Conservation (phyloP, 2,797 vertebrate species). For the Tolypeutes matacus region DNA sequence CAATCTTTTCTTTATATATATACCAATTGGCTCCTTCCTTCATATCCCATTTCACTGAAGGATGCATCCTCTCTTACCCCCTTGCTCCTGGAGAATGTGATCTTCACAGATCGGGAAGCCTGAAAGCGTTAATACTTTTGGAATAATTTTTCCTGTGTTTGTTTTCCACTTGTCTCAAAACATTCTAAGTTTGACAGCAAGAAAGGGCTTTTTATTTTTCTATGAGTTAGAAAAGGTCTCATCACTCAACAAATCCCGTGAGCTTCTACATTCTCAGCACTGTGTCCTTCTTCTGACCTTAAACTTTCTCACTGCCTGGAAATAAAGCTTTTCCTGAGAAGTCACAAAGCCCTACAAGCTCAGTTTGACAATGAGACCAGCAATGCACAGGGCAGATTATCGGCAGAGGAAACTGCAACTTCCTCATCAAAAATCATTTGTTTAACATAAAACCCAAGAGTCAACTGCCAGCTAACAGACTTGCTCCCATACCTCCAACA, state of each 20-base stretch:
- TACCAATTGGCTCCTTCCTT: background rate
- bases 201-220: slow-evolving; percentile 67
- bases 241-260: slow-evolving; percentile 70
- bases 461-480: background rate
- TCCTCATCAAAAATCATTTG: slow-evolving; percentile 55
- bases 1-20: background rate
- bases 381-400: background rate
- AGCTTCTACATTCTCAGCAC: slow-evolving; percentile 61
- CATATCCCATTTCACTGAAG: background rate
- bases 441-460: slow-evolving; percentile 42
- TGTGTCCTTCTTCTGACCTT: slow-evolving; percentile 76
- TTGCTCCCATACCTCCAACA: background rate
- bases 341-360: background rate
- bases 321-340: slow-evolving; percentile 63
- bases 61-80: background rate
- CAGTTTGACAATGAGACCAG: slow-evolving; percentile 13
- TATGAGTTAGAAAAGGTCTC: slow-evolving; percentile 61
- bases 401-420: background rate
- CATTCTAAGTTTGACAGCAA: slow-evolving; percentile 70
- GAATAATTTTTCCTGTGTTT: slow-evolving; percentile 69
- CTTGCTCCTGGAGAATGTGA: background rate
- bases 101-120: background rate
- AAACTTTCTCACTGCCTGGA: slow-evolving; percentile 70
- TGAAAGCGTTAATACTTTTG: slow-evolving; percentile 11
- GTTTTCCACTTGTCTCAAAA: slow-evolving; percentile 72